phyloP scores from a whole-genome alignment of 2,113 vertebrate genomes.

The Xiphophorus hellerii region DNA sequence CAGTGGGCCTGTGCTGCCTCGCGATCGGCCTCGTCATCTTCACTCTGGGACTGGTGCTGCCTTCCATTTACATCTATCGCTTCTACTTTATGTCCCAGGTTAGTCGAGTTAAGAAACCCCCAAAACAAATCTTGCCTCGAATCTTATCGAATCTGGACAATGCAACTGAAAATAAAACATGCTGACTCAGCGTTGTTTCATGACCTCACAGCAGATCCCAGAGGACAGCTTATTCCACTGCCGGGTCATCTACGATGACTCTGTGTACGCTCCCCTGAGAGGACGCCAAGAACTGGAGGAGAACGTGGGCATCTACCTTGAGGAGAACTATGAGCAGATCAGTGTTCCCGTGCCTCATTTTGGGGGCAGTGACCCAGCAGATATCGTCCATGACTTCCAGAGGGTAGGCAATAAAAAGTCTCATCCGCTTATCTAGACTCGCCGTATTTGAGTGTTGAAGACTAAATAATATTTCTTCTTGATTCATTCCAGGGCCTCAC shows the following conservation, averaged over 20 bases:
- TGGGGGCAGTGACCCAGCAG: slow-evolving; percentile 88
- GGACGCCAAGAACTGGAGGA: slow-evolving; percentile 89
- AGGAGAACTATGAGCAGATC: slow-evolving; percentile 93
- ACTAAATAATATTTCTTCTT: background rate
- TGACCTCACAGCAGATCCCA: slow-evolving; percentile 78
- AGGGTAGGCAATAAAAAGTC: slow-evolving; percentile 76
- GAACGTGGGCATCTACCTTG: slow-evolving; percentile 90
- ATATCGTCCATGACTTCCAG: slow-evolving; percentile 96
- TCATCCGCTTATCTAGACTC: background rate
- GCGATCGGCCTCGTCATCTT: slow-evolving; percentile 86
- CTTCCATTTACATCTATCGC: slow-evolving; percentile 89
- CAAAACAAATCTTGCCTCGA: too few species aligned
- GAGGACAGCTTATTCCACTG: slow-evolving; percentile 92
- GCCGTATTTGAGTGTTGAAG: background rate
- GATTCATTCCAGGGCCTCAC: slow-evolving; percentile 85
- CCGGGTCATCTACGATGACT: slow-evolving; percentile 88
- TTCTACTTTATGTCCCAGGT: slow-evolving; percentile 91
- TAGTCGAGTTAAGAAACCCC: slow-evolving; percentile 22
- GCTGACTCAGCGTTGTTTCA: slow-evolving; percentile 34
- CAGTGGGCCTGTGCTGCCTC: slow-evolving; percentile 86
- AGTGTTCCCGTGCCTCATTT: slow-evolving; percentile 90
- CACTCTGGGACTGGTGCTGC: slow-evolving; percentile 86
- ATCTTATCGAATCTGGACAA: background rate
- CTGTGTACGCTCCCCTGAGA: slow-evolving; percentile 81
- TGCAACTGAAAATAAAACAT: background rate